These are phyloP conservation scores for Diloba caeruleocephala DNA, from an alignment of 2,888 invertebrate species.

Conservation along the genomic window DNA sequence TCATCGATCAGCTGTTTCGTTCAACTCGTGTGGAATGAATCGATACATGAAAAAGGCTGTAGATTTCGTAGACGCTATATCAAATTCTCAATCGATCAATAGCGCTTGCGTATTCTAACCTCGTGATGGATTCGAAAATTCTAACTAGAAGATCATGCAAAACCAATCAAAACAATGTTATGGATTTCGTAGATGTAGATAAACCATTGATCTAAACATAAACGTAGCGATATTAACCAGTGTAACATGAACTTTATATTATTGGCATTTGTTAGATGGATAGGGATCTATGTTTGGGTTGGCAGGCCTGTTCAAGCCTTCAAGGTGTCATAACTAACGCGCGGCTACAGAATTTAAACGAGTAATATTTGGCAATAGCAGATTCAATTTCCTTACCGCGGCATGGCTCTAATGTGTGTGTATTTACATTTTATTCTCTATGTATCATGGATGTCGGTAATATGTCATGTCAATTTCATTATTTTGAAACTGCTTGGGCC, in stretches of 20 bases:
- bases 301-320: conserved; percentile 17
- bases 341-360: conserved; percentile 71
- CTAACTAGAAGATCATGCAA: conserved; percentile 42
- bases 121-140: conserved; percentile 27
- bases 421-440: conserved; percentile 62
- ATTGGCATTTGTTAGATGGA: background rate
- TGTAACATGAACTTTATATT: conserved; percentile 21
- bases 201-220: conserved; percentile 14
- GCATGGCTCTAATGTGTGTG: conserved; percentile 43
- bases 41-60: no score
- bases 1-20: no score
- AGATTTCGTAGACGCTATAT: no score
- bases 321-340: conserved; percentile 65
- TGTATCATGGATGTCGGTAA: no score
- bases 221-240: conserved; percentile 10
- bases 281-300: conserved; percentile 7
- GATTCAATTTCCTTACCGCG: conserved; percentile 68
- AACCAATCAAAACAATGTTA: conserved; percentile 52
- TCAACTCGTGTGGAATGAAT: no score
- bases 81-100: background rate
- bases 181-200: conserved; percentile 17
- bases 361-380: conserved; percentile 64
- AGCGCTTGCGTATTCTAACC: conserved; percentile 37
- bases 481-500: no score
- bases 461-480: no score